phyloP scores from a whole-genome alignment of 2,888 invertebrate species.

The Eupelmus urozonus region DNA sequence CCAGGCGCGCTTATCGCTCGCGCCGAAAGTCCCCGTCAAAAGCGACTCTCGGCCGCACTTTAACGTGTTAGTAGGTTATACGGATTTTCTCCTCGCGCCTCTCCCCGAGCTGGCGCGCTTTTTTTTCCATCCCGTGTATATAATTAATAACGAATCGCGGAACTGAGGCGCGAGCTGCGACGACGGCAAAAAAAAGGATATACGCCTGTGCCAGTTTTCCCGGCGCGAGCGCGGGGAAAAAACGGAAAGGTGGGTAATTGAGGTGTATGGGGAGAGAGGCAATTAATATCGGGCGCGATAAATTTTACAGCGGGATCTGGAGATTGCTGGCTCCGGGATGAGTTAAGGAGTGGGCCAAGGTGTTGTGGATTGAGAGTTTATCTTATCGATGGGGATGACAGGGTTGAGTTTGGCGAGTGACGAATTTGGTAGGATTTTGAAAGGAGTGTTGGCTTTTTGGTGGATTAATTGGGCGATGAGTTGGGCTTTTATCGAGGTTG shows the following conservation, averaged over 20 bases:
- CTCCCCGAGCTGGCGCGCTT: background rate
- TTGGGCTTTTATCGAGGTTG: too few species aligned
- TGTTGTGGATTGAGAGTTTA: too few species aligned
- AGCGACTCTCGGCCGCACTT: background rate
- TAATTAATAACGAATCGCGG: conserved; percentile 49
- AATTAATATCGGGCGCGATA: too few species aligned
- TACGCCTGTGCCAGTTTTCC: conserved; percentile 45
- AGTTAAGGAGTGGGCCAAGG: too few species aligned
- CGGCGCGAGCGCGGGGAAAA: background rate
- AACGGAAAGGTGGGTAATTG: background rate
- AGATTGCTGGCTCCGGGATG: too few species aligned
- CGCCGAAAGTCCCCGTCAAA: background rate
- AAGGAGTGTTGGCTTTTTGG: too few species aligned
- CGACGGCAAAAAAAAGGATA: conserved; percentile 18
- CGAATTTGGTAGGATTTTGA: too few species aligned
- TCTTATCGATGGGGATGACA: too few species aligned
- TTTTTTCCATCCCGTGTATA: conserved; percentile 2
- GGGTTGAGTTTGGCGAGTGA: too few species aligned
- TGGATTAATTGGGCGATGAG: too few species aligned
- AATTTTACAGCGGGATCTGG: too few species aligned
- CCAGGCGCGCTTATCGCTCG: too few species aligned
- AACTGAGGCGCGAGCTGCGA: background rate
- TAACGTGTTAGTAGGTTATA: conserved; percentile 55
- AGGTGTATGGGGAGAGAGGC: background rate
- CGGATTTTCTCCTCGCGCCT: conserved; percentile 36